phyloP scores from a whole-genome alignment of 2,113 vertebrate genomes.

The Cygnus atratus region DNA sequence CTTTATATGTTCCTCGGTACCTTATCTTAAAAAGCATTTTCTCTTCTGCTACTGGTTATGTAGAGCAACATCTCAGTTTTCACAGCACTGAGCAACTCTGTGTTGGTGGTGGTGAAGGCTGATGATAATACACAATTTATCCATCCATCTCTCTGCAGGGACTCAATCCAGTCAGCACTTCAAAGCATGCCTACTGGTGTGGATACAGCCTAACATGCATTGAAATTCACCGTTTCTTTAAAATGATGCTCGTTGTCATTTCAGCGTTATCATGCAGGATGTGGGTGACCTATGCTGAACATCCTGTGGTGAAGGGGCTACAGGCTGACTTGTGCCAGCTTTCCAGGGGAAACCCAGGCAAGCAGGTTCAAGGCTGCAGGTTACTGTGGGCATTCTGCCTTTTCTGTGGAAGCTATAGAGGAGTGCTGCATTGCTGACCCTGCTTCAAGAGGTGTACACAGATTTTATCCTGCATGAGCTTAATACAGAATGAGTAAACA shows the following conservation, averaged over 20 bases:
- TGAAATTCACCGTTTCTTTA: not conserved
- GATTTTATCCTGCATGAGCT: not conserved
- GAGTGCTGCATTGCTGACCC: accelerated
- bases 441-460: not conserved
- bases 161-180: not conserved
- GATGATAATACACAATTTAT: not conserved
- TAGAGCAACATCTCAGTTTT: not conserved
- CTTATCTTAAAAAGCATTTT: not conserved
- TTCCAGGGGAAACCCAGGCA: not conserved
- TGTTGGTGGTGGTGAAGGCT: not conserved
- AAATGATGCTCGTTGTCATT: not conserved
- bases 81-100: not conserved
- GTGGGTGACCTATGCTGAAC: not conserved
- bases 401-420: not conserved
- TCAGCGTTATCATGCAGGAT: not conserved
- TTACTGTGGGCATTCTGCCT: not conserved
- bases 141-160: not conserved
- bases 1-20: not conserved
- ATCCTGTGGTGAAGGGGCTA: not conserved
- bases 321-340: not conserved
- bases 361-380: not conserved
- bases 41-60: not conserved
- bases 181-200: not conserved
- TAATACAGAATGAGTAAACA: not conserved
- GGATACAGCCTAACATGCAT: not conserved